Evolutionary conservation across 2,888 invertebrate genomes (phyloP).

Genomic region (Andrena minutula): DNA sequence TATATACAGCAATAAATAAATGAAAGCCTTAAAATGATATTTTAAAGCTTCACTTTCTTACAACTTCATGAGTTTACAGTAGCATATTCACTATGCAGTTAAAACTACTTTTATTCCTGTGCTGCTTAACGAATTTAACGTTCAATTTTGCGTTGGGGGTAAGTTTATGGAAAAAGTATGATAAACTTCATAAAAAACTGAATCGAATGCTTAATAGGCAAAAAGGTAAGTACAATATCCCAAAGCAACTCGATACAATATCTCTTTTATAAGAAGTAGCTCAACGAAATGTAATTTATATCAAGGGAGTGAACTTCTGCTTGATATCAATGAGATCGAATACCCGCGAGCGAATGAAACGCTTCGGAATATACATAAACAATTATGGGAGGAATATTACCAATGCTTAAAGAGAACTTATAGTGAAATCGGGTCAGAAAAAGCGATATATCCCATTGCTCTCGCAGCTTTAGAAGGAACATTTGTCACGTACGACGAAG

Average conservation of each 20-base stretch:
- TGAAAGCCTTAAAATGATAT: slow-evolving; percentile 18
- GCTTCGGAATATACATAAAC: slow-evolving; percentile 81
- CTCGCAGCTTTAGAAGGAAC: slow-evolving; percentile 85
- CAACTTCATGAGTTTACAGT: not conserved
- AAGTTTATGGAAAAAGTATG: slow-evolving; percentile 41
- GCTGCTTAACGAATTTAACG: slow-evolving; percentile 18
- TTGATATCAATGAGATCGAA: slow-evolving; percentile 80
- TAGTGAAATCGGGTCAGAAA: slow-evolving; percentile 80
- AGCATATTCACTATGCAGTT: slow-evolving; percentile 15
- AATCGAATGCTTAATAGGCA: slow-evolving; percentile 44
- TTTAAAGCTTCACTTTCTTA: slow-evolving; percentile 27
- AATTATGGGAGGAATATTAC: slow-evolving; percentile 87
- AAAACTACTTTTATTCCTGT: slow-evolving; percentile 25
- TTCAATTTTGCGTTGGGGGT: slow-evolving; percentile 20
- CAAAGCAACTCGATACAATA: not conserved
- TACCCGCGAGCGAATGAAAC: slow-evolving; percentile 85
- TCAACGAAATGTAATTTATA: slow-evolving; percentile 12
- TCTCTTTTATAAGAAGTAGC: slow-evolving; percentile 2
- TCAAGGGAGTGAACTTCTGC: slow-evolving; percentile 63
- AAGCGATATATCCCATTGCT: slow-evolving; percentile 82
- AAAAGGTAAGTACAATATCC: slow-evolving; percentile 43
- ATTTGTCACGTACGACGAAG: slow-evolving; percentile 82
- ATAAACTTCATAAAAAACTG: slow-evolving; percentile 55
- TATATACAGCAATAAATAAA: slow-evolving; percentile 13
- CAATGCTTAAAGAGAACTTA: slow-evolving; percentile 84